These are phyloP conservation scores for Phenacoccus solenopsis DNA, from an alignment of 1,140 invertebrate species.

Conservation along the genomic window DNA sequence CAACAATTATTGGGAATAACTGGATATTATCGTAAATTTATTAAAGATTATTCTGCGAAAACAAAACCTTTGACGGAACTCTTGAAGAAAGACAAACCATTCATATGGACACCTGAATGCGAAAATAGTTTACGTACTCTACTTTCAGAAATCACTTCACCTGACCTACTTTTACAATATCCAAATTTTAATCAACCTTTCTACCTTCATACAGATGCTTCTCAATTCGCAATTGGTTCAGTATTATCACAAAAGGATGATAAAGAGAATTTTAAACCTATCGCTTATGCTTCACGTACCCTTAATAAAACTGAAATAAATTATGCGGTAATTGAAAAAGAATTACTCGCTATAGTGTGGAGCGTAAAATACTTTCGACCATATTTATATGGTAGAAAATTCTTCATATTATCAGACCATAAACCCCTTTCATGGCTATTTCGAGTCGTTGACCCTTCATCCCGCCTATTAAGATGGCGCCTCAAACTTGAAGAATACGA, in stretches of 20 bases:
- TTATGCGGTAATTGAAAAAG: slow-evolving; percentile 33
- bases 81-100: slow-evolving; percentile 21
- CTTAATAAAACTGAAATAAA: slow-evolving; percentile 28
- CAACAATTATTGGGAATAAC: slow-evolving; percentile 31
- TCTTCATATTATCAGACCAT: slow-evolving; percentile 40
- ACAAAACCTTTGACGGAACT: slow-evolving; percentile 30
- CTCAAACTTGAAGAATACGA: slow-evolving; percentile 23
- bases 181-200: slow-evolving; percentile 32
- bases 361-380: slow-evolving; percentile 36
- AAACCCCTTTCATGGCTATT: slow-evolving; percentile 37
- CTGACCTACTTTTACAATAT: slow-evolving; percentile 29
- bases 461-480: slow-evolving; percentile 25
- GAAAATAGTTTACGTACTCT: not conserved
- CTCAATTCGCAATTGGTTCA: slow-evolving; percentile 20
- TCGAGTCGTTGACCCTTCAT: slow-evolving; percentile 30
- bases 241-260: slow-evolving; percentile 21
- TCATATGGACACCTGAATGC: not conserved
- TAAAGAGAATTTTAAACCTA: slow-evolving; percentile 6
- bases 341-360: slow-evolving; percentile 40
- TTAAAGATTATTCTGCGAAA: slow-evolving; percentile 28
- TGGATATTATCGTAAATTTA: slow-evolving; percentile 32
- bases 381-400: slow-evolving; percentile 35
- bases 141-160: slow-evolving; percentile 29
- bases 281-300: slow-evolving; percentile 28
- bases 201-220: slow-evolving; percentile 28